Evolutionary conservation across 2,797 vertebrate species (phyloP), one percentile per base, ranked within the genome.

Genomic region (Salarias fasciatus): DNA sequence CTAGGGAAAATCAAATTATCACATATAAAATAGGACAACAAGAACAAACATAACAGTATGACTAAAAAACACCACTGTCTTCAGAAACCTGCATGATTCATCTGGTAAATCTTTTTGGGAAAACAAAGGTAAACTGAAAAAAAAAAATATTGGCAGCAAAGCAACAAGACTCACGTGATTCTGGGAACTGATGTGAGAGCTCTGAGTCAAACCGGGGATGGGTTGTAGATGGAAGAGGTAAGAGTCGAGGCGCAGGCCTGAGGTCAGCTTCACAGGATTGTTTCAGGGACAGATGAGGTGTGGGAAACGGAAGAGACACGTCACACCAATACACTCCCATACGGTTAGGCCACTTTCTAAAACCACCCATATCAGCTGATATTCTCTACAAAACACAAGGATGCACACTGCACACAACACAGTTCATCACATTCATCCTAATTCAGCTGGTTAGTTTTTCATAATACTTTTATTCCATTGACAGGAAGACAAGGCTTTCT

Each of bases 251-350:
- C 4, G 4, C 57, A 59, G 75, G 43, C 41, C 74, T 70, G 77
- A 66, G 80, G 80, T 87, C 76, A 75, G 60, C 55, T 68, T 48
- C 41, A 52, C 53, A 58, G 53, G 48, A 48, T 50, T 29, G 56
- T 48, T 75, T 64, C 48, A 63, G 67, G 63, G 63, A 76, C 49
- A 50, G 72, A 89, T 80, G 81, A 88, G 79, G 77, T 85, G 80
- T 58, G 76, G 79, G 71, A 86, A 86, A 86, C n/a, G n/a, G 72
- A 79, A 63, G 63, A 68, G 55, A 65, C 43, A 29, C 69, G 51
- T 3, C 18, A 69, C 69, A 59, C 48, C 13, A n/a, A 24, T 62
- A 68, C 48, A 65, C 66, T 54, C 69, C 54, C 68, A 52, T 65
- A 68, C 73, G 53, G 72, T 68, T n/a, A 69, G 69, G 68, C 57